Conservation (phyloP, 2,797 vertebrate genomes). For the Manis pentadactyla region DNA sequence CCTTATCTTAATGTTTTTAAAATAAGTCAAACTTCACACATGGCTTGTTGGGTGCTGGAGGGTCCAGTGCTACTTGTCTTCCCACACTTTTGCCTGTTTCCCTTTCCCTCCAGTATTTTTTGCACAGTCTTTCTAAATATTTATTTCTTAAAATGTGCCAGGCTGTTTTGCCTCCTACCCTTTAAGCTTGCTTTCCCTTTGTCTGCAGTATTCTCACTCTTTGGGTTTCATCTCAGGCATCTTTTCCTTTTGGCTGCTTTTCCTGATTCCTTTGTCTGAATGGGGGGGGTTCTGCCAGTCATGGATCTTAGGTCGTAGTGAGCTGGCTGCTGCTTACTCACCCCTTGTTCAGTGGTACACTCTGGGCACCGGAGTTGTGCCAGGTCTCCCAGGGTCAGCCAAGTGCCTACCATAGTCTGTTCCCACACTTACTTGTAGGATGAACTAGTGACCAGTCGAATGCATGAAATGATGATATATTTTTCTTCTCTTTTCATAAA, state of each 20-base stretch:
- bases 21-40: background rate
- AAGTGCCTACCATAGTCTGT: background rate
- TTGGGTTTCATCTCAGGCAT: background rate
- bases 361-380: background rate
- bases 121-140: background rate
- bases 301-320: too few relatives aligned
- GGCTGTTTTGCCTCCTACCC: background rate
- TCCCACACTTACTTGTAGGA: background rate
- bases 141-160: slow-evolving; percentile 1
- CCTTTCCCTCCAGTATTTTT: background rate
- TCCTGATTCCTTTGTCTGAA: background rate
- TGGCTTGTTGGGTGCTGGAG: background rate
- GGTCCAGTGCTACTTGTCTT: background rate
- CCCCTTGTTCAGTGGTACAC: background rate
- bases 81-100: accelerated
- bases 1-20: background rate
- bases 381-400: background rate
- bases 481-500: background rate
- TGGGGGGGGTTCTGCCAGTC: background rate
- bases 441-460: background rate
- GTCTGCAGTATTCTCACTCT: background rate
- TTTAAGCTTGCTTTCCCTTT: background rate
- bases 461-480: background rate
- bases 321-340: background rate
- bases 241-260: background rate